Percentiles rank a stretch among this genome's conserved stretches.
These are phyloP conservation scores for Sternarchorhynchus goeldii DNA, from an alignment of 2,797 vertebrate species.

Conservation along the genomic window DNA sequence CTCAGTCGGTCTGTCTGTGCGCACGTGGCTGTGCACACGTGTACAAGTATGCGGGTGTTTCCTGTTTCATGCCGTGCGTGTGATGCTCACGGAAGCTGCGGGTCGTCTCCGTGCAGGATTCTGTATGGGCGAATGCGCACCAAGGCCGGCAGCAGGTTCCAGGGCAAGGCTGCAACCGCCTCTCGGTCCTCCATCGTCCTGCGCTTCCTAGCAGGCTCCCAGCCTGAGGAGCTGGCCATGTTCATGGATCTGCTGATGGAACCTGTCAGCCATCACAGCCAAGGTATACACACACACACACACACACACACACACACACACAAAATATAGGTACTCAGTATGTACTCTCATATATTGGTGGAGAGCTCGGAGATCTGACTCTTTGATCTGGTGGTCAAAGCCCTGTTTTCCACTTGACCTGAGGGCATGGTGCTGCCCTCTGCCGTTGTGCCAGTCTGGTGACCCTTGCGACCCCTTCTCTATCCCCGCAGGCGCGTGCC, in stretches of 20 bases:
- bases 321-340: not conserved
- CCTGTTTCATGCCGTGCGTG: not conserved
- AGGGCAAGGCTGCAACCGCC: constrained; percentile 83
- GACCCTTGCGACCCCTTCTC: not conserved
- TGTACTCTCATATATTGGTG: too few relatives aligned
- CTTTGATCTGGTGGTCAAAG: too few relatives aligned
- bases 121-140: constrained; percentile 93
- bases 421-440: too few relatives aligned
- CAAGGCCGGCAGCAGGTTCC: constrained; percentile 91
- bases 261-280: constrained; percentile 82
- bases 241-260: constrained; percentile 93
- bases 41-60: too few relatives aligned
- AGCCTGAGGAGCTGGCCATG: constrained; percentile 86
- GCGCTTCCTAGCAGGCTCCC: constrained; percentile 89
- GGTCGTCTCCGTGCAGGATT: constrained; percentile 75
- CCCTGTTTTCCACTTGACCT: too few relatives aligned
- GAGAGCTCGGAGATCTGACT: too few relatives aligned
- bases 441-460: not conserved
- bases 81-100: not conserved
- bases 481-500: constrained; percentile 77
- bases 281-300: constrained; percentile 71
- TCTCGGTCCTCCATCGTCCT: constrained; percentile 90
- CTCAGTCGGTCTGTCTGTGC: constrained; percentile 12
- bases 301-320: not conserved
- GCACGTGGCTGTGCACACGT: not conserved